Evolutionary conservation across 2,888 invertebrate genomes (phyloP), one percentile per base, ranked within the genome.

Genomic region (Embidobia sp.): DNA sequence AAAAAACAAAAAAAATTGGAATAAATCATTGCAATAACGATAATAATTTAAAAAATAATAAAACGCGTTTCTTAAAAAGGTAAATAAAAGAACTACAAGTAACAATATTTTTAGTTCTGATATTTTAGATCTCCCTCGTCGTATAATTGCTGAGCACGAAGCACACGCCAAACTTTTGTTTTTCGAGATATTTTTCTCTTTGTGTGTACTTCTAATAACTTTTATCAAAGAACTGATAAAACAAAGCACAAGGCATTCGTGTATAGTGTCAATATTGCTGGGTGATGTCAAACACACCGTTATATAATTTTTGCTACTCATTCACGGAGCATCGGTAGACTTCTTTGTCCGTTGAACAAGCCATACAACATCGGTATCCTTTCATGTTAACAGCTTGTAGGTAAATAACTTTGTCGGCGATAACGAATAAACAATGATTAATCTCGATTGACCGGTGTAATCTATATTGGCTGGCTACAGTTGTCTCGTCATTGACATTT

Each of bases 361-460:
- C 33, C n/a, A n/a, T 19, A 44, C 63, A 59, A 72, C 77, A 79
- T 76, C 78, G 80, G 79, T 79, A 53, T 72, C 77, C 79, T 81
- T 81, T 81, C 79, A 78, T 80, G 80, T 81, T 81, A 81, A 81
- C 81, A 80, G 79, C 79, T 80, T 77, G 79, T 79, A 79, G 75
- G 80, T 80, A 81, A 82, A 81, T 77, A 81, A 78, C 77, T 76
- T 67, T 63, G 74, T 69, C 66, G 69, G 66, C 53, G 78, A 81
- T 80, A 77, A 78, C 46, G 63, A 78, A 79, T 80, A 80, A 82
- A 77, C 69, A 69, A 55, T 67, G 16, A 33, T 66, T 82, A 80
- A 81, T 81, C 80, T 79, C 70, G 77, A 81, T 81, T 79, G 51
- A 78, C 59, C 75, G 67, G 26, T 49, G 44, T 64, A 70, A 76